Conservation (phyloP, 2,888 invertebrate species). For the Petrolisthes manimaculis region DNA sequence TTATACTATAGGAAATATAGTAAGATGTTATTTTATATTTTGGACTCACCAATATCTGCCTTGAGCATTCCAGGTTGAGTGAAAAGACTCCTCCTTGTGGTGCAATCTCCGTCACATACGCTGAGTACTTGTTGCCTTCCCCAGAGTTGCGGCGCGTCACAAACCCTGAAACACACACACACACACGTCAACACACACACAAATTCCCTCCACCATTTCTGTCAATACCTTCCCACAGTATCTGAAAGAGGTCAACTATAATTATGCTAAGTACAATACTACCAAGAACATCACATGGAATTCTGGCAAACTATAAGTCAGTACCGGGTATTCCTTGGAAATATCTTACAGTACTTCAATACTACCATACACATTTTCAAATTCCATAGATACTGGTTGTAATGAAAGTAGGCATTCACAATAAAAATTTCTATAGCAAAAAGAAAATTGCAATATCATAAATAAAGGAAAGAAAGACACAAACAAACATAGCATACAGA, state of each 20-base stretch:
- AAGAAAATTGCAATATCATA: no score
- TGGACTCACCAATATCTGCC: slow-evolving; percentile 69
- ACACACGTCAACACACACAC: background rate
- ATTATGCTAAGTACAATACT: background rate
- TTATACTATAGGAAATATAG: no score
- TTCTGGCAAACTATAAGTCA: no score
- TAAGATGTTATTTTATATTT: no score
- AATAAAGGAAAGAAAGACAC: no score
- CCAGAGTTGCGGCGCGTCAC: slow-evolving; percentile 54
- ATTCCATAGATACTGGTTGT: no score
- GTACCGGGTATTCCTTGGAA: no score
- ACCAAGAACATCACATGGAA: background rate
- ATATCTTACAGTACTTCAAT: no score
- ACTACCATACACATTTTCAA: no score
- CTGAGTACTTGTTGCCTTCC: slow-evolving; percentile 56
- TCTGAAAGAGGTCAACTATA: background rate
- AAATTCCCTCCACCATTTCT: background rate
- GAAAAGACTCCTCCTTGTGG: slow-evolving; percentile 86
- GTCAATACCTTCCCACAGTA: background rate
- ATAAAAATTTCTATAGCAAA: no score
- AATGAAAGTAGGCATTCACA: no score
- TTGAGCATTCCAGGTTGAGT: slow-evolving; percentile 74
- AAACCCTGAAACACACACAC: slow-evolving; percentile 40
- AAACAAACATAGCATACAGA: no score
- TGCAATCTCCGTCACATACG: slow-evolving; percentile 74